Evolutionary conservation across 1,140 invertebrate species (phyloP), one percentile per base, ranked within the genome.

Genomic region (Drosophila pruinosa): DNA sequence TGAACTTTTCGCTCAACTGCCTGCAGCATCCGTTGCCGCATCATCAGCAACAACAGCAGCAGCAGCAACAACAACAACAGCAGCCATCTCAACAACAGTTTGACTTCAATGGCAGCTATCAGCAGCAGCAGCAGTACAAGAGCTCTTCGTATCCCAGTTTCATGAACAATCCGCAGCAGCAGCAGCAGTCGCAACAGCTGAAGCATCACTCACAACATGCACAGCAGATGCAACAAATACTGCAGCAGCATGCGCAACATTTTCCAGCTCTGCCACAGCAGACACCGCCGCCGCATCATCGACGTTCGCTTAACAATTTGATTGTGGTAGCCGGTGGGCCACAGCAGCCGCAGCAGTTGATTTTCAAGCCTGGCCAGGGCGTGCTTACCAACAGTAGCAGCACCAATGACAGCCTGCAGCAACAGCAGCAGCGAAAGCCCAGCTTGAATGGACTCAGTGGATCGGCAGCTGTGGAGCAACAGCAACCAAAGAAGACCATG

Each of bases 71-170:
- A 3, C 76, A 73, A 12, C 71, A 63, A 8, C 62, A 47, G 43
- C 78, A 63, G 5, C 68, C 34, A 14, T 58, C 41, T 4, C 41
- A 57, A 10, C 78, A 81, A 10, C 78, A 83, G 47, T 83, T 80
- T 43, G 81, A 89, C 15, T 78, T 64, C 17, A 82, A 74, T 21
- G 48, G 59, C 10, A 71, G 70, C 10, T 81, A 75, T 24, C 52
- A 81, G 75, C 52, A 70, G 17, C 52, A 70, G 17, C 75, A 75
- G 17, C 89, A 91, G 45, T 91, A 91, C 76, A 93, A 93, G 78
- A 93, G 92, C 22, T 91, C 92, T 71, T 93, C 92, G 3, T 93
- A 93, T 82, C 93, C 93, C 36, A 91, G 75, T 50, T 91, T 90
- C 28, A 77, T 89, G 41, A 83, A 72, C 26, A 88, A 78, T 74